These are phyloP conservation scores for Thomomys bottae DNA, from an alignment of 2,113 vertebrate genomes.

Conservation along the genomic window DNA sequence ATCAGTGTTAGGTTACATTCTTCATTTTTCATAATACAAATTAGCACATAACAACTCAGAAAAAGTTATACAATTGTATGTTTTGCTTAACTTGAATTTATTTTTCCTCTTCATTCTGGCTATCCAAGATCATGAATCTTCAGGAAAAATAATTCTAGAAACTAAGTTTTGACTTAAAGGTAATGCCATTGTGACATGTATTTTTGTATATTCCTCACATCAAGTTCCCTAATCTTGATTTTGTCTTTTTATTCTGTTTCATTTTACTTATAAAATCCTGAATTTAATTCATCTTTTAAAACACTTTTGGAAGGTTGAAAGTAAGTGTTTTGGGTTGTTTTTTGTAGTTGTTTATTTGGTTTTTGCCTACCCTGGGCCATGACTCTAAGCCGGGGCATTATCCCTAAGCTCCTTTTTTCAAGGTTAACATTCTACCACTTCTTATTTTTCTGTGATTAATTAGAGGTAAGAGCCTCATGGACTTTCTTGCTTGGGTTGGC, in stretches of 20 bases:
- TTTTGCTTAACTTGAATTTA: slow-evolving; percentile 44
- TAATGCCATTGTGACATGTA: slow-evolving; percentile 25
- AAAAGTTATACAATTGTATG: slow-evolving; percentile 21
- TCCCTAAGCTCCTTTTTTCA: no score
- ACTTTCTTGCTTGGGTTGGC: no score
- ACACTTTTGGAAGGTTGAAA: neutral
- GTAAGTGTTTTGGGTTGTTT: no score
- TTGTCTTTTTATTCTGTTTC: slow-evolving; percentile 33
- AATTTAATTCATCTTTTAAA: slow-evolving; percentile 48
- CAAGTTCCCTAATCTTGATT: neutral
- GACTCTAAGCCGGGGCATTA: no score
- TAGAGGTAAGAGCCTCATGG: no score
- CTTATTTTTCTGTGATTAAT: no score
- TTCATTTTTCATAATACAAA: slow-evolving; percentile 47
- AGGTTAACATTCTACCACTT: no score
- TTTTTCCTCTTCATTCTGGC: slow-evolving; percentile 3
- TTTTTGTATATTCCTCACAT: slow-evolving; percentile 22
- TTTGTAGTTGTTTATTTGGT: no score
- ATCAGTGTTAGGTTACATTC: neutral
- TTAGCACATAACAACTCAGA: slow-evolving; percentile 13
- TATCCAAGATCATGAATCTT: slow-evolving; percentile 28
- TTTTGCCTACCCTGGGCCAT: no score
- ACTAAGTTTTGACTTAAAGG: slow-evolving; percentile 13
- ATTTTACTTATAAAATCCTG: slow-evolving; percentile 52
- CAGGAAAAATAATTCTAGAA: slow-evolving; percentile 57